Conservation (phyloP, 2,888 invertebrate genomes). For the Caenorhabditis sp. region DNA sequence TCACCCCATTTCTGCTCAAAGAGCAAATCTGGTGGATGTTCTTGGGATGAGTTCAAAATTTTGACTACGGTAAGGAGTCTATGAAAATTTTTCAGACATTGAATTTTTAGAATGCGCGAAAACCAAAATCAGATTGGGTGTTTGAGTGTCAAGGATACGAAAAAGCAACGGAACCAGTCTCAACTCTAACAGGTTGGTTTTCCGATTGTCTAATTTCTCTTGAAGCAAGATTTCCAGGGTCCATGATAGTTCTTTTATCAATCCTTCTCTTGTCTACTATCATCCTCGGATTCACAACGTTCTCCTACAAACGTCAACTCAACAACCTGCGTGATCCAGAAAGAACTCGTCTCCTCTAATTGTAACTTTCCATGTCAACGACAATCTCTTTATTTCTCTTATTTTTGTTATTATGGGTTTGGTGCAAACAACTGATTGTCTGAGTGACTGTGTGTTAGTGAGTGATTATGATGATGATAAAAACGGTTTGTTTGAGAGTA, state of each 20-base stretch:
- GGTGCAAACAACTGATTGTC: slow-evolving; percentile 41
- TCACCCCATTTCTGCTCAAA: slow-evolving; percentile 47
- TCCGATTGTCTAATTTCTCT: neutral
- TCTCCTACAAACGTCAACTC: slow-evolving; percentile 68
- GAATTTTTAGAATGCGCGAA: slow-evolving; percentile 42
- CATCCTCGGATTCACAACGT: slow-evolving; percentile 69
- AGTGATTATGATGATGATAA: slow-evolving; percentile 48
- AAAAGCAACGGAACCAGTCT: slow-evolving; percentile 26
- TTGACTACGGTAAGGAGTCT: neutral
- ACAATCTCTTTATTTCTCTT: slow-evolving; percentile 49
- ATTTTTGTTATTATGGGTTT: slow-evolving; percentile 65
- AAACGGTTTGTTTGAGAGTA: slow-evolving; percentile 39
- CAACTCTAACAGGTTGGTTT: slow-evolving; percentile 32
- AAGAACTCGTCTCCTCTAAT: slow-evolving; percentile 62
- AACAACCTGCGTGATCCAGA: slow-evolving; percentile 68
- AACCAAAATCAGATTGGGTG: slow-evolving; percentile 47
- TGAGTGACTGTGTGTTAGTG: slow-evolving; percentile 14
- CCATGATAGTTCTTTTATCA: slow-evolving; percentile 62
- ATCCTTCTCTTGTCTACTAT: slow-evolving; percentile 66
- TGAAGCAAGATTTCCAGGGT: slow-evolving; percentile 38
- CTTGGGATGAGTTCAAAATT: slow-evolving; percentile 44
- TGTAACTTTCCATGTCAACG: slow-evolving; percentile 16
- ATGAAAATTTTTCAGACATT: neutral
- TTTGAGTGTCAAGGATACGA: slow-evolving; percentile 60
- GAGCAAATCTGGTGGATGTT: slow-evolving; percentile 33